These are phyloP conservation scores for Virgularia gustaviana DNA, from an alignment of 92 coral and sea anemone genomes.

Conservation along the genomic window DNA sequence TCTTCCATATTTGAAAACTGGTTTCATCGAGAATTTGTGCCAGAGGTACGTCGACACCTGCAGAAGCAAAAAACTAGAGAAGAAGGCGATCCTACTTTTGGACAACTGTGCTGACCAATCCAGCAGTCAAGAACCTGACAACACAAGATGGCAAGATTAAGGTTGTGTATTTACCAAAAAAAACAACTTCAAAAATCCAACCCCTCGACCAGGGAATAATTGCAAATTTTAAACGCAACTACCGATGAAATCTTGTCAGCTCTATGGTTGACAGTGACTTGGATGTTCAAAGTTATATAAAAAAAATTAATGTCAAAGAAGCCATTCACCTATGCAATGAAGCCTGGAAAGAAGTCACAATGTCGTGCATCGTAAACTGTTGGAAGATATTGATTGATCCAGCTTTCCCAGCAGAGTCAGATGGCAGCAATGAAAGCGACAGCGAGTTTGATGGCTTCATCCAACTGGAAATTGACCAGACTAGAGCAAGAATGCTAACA, in stretches of 20 bases:
- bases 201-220: conserved; percentile 41
- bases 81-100: conserved; percentile 46
- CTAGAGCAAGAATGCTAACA: background rate
- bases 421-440: background rate
- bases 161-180: conserved; percentile 38
- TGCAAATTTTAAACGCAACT: conserved; percentile 31
- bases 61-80: conserved; percentile 34
- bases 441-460: background rate
- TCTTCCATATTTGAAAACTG: conserved; percentile 40
- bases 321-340: conserved; percentile 37
- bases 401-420: no score
- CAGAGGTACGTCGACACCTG: conserved; percentile 39
- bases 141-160: conserved; percentile 34
- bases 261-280: conserved; percentile 24
- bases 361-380: no score
- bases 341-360: conserved; percentile 43
- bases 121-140: conserved; percentile 43
- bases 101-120: conserved; percentile 51
- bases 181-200: conserved; percentile 43
- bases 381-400: no score
- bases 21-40: conserved; percentile 44
- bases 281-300: conserved; percentile 21
- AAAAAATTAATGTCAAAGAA: conserved; percentile 44
- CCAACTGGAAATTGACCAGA: background rate
- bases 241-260: conserved; percentile 36